phyloP scores from a whole-genome alignment of 2,888 invertebrate species.

The Cybosia mesomella region DNA sequence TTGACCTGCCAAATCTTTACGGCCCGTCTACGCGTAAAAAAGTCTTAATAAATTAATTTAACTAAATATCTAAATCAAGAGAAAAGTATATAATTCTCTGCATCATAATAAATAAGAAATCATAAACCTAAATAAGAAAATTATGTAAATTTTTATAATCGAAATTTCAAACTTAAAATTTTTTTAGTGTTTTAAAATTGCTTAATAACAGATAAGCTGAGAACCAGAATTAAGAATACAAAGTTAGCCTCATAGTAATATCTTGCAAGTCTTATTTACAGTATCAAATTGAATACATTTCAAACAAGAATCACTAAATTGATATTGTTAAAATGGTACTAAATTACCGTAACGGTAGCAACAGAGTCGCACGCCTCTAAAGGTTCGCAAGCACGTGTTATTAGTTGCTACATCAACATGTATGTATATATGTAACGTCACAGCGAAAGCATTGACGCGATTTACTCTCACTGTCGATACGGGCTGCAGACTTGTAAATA shows the following conservation, averaged over 20 bases:
- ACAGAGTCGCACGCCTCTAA: neutral
- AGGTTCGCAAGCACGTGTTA: neutral
- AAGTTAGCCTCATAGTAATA: neutral
- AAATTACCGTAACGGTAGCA: neutral
- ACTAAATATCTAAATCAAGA: too few relatives aligned
- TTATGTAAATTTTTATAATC: too few relatives aligned
- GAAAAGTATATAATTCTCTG: too few relatives aligned
- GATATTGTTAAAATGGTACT: neutral
- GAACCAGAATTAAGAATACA: neutral
- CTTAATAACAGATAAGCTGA: neutral
- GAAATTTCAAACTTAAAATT: too few relatives aligned
- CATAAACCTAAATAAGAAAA: too few relatives aligned
- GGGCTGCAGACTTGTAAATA: constrained; percentile 48
- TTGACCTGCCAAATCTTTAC: neutral
- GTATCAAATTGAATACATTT: neutral
- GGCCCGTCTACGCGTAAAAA: too few relatives aligned
- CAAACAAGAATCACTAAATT: neutral
- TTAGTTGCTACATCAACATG: neutral
- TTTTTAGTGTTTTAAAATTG: too few relatives aligned
- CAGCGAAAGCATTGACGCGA: constrained; percentile 46
- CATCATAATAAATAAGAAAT: too few relatives aligned
- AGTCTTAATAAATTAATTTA: too few relatives aligned
- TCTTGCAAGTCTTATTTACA: neutral
- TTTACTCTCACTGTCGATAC: constrained; percentile 56
- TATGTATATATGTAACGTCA: constrained; percentile 29